phyloP scores from a whole-genome alignment of 1,140 invertebrate species.

The Listronotus bonariensis region DNA sequence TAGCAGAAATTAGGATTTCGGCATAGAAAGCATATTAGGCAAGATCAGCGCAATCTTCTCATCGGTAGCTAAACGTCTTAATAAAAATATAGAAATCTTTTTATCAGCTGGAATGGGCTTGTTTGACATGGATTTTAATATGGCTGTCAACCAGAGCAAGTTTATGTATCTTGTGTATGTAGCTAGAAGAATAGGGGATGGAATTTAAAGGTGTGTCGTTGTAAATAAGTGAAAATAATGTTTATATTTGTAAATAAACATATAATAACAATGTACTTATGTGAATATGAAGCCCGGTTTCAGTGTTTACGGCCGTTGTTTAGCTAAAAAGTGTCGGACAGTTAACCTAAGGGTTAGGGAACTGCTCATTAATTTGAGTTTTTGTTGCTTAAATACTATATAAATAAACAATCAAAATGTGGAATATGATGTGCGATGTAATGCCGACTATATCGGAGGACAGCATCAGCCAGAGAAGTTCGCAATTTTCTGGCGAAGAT shows the following conservation, averaged over 20 bases:
- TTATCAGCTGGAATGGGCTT: slow-evolving; percentile 32
- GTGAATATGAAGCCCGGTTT: slow-evolving; percentile 39
- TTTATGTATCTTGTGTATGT: slow-evolving; percentile 60
- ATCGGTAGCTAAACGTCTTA: background rate
- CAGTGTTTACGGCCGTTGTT: slow-evolving; percentile 37
- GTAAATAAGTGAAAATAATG: slow-evolving; percentile 64
- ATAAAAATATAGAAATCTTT: slow-evolving; percentile 9
- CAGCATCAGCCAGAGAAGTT: slow-evolving; percentile 87
- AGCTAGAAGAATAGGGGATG: slow-evolving; percentile 60
- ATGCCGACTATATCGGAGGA: slow-evolving; percentile 99
- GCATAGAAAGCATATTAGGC: no score
- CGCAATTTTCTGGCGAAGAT: slow-evolving; percentile 91
- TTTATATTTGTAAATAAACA: slow-evolving; percentile 56
- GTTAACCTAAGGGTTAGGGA: slow-evolving; percentile 43
- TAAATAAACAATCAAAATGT: slow-evolving; percentile 68
- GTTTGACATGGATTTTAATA: slow-evolving; percentile 61
- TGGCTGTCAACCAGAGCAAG: slow-evolving; percentile 63
- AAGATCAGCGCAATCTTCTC: background rate
- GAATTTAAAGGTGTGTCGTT: slow-evolving; percentile 70
- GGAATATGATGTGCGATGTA: slow-evolving; percentile 99
- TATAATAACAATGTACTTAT: slow-evolving; percentile 47
- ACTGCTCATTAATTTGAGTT: slow-evolving; percentile 22
- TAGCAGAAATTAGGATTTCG: no score
- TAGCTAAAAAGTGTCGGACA: slow-evolving; percentile 46
- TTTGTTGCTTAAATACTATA: slow-evolving; percentile 21